A percentile compares a stretch with the other conserved stretches of the same genome.
Conservation (phyloP, 2,113 vertebrate species). For the Mionectes macconnelli region DNA sequence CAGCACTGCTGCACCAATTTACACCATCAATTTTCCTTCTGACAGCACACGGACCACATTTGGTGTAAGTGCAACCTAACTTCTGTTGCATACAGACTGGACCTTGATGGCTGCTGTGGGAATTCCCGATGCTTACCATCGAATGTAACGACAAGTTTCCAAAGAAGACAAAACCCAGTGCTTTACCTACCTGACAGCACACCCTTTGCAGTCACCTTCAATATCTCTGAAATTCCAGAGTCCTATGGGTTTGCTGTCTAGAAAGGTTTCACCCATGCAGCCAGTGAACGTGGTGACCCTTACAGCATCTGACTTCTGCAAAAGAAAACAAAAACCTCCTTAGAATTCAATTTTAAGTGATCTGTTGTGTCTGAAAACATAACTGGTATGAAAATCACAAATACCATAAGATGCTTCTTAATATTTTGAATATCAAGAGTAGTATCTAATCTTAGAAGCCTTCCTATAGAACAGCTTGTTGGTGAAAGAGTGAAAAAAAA, state of each 20-base stretch:
- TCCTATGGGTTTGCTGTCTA: constrained; percentile 93
- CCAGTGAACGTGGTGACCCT: constrained; percentile 89
- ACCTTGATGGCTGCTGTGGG: neutral
- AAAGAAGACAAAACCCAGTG: neutral
- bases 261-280: constrained; percentile 94
- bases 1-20: neutral
- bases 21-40: neutral
- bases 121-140: neutral
- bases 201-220: constrained; percentile 94
- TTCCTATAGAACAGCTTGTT: neutral
- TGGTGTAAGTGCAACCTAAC: neutral
- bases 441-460: neutral
- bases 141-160: neutral
- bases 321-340: neutral
- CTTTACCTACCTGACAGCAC: constrained; percentile 84
- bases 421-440: neutral
- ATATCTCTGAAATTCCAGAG: constrained; percentile 96
- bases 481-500: neutral
- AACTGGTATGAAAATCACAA: neutral
- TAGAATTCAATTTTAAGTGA: neutral
- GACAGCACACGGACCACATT: neutral
- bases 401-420: neutral
- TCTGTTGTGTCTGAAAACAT: neutral
- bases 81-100: neutral
- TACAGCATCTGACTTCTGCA: constrained; percentile 92